These are phyloP conservation scores for Pholis gunnellus DNA, from an alignment of 2,113 vertebrate genomes.

Conservation along the genomic window DNA sequence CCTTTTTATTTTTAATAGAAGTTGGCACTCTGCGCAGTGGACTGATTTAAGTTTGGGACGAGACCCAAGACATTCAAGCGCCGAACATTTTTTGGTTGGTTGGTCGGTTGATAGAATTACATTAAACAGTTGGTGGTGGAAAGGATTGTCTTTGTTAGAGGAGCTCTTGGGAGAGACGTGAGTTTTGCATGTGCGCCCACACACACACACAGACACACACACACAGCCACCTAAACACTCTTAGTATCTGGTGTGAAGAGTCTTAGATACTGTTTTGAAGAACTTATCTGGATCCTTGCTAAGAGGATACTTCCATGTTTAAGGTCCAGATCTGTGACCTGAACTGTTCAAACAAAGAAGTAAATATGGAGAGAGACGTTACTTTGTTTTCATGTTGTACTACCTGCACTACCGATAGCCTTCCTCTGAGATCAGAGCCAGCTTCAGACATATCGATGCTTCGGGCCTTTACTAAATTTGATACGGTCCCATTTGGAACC, in stretches of 20 bases:
- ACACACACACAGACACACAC: constrained; percentile 8
- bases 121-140: constrained; percentile 34
- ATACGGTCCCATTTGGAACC: constrained; percentile 11
- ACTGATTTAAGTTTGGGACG: constrained; percentile 56
- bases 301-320: background rate
- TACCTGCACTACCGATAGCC: background rate
- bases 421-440: background rate
- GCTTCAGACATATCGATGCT: constrained; percentile 3
- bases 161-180: constrained; percentile 23
- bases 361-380: background rate
- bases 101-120: constrained; percentile 42
- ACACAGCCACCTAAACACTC: too few species aligned
- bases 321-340: background rate
- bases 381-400: constrained; percentile 18
- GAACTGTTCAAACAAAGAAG: constrained; percentile 2
- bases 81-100: constrained; percentile 18
- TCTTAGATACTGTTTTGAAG: background rate
- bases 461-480: constrained; percentile 26
- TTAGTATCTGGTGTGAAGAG: constrained; percentile 65
- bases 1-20: constrained; percentile 45
- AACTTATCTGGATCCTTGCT: background rate
- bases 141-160: constrained; percentile 53
- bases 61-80: constrained; percentile 51
- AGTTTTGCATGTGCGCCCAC: background rate
- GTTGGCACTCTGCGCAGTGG: constrained; percentile 43